Evolutionary conservation across 2,888 invertebrate genomes (phyloP).

Genomic region (Tetragnatha montana): DNA sequence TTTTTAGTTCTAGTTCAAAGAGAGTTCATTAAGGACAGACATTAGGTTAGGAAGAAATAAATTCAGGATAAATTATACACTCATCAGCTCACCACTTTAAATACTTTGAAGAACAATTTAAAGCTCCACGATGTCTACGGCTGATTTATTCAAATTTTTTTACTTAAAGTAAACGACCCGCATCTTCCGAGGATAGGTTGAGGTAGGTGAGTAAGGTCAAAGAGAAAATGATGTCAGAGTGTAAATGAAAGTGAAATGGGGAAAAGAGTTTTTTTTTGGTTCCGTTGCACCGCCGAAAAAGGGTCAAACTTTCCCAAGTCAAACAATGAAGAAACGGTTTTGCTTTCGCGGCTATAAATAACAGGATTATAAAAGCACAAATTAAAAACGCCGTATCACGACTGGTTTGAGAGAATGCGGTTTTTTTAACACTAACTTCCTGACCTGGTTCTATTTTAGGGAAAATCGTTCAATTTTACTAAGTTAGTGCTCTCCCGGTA

Average conservation of each 20-base stretch:
- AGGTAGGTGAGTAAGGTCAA: conserved; percentile 2
- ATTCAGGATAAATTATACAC: too few species aligned
- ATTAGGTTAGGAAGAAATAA: too few species aligned
- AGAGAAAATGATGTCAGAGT: conserved; percentile 3
- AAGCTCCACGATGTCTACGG: too few species aligned
- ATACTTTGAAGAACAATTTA: too few species aligned
- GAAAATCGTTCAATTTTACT: neutral
- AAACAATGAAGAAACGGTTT: conserved; percentile 11
- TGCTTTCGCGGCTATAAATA: conserved; percentile 28
- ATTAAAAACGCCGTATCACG: conserved; percentile 2
- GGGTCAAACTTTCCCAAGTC: neutral
- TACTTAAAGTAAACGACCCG: neutral
- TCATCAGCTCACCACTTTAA: too few species aligned
- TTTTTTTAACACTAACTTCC: conserved; percentile 1
- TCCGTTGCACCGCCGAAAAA: neutral
- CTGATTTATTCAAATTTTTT: neutral
- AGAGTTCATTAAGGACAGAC: too few species aligned
- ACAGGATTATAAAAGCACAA: conserved; percentile 19
- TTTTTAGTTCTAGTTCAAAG: too few species aligned
- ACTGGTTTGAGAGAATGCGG: neutral
- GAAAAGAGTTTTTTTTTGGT: neutral
- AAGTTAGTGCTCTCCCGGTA: neutral
- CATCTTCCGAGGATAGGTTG: neutral
- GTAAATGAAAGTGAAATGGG: neutral
- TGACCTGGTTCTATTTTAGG: neutral